Conservation (phyloP, 2,888 invertebrate genomes). For the Clepsis dumicolana region DNA sequence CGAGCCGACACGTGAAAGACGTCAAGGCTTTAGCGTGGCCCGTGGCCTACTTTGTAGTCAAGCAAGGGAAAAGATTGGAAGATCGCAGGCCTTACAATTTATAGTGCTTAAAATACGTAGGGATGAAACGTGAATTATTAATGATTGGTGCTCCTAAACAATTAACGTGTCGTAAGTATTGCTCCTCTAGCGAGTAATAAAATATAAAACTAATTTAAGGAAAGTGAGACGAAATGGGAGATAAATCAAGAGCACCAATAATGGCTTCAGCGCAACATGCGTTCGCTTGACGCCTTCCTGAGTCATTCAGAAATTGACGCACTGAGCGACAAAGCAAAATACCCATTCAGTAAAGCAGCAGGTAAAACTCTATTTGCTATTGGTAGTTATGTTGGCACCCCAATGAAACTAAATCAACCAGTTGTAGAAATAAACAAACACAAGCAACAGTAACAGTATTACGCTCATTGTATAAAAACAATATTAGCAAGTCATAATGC, state of each 20-base stretch:
- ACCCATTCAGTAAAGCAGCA: no score
- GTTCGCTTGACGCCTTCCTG: no score
- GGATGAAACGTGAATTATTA: no score
- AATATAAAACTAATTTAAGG: no score
- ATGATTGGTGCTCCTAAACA: no score
- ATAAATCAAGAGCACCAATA: neutral
- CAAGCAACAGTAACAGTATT: neutral
- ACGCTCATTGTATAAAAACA: conserved; percentile 1
- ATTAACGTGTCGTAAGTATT: no score
- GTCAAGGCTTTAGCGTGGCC: conserved; percentile 17
- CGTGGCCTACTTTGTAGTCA: neutral
- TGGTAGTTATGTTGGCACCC: no score
- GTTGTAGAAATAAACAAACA: neutral
- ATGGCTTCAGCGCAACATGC: no score
- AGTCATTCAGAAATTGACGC: no score
- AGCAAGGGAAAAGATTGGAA: conserved; percentile 7
- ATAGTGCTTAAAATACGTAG: neutral
- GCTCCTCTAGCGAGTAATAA: no score
- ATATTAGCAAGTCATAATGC: conserved; percentile 16
- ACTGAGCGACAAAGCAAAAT: no score
- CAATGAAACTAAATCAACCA: neutral
- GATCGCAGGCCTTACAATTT: neutral
- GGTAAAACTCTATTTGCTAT: neutral
- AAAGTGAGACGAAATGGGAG: neutral
- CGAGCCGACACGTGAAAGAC: conserved; percentile 7